phyloP scores from a whole-genome alignment of 1,140 invertebrate species.

The Euwallacea fornicatus region DNA sequence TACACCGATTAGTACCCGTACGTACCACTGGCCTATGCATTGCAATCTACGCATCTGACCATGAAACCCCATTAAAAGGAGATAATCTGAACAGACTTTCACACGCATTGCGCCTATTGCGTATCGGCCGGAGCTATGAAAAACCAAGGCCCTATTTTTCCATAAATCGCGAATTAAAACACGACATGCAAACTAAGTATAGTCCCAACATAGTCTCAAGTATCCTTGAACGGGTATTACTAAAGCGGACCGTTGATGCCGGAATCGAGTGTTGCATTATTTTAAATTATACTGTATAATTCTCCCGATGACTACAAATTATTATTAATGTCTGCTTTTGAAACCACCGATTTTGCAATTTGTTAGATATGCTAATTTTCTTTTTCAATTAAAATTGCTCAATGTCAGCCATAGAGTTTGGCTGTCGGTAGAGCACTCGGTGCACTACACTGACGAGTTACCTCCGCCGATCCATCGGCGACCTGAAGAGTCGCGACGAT shows the following conservation, averaged over 20 bases:
- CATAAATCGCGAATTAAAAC: conserved; percentile 20
- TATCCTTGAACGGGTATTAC: conserved; percentile 31
- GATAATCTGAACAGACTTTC: conserved; percentile 9
- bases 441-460: too few species aligned
- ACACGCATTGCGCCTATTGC: conserved; percentile 14
- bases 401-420: background rate
- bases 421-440: too few species aligned
- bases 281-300: conserved; percentile 35
- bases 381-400: background rate
- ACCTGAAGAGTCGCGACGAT: too few species aligned
- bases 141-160: conserved; percentile 24
- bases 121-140: conserved; percentile 4
- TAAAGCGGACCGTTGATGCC: conserved; percentile 23
- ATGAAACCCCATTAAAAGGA: background rate
- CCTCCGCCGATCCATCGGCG: too few species aligned
- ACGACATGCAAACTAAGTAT: conserved; percentile 27
- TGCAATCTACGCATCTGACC: background rate
- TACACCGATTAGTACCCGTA: too few species aligned
- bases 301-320: conserved; percentile 33
- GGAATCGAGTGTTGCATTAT: conserved; percentile 33
- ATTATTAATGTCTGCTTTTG: conserved; percentile 30
- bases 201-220: conserved; percentile 24
- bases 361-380: background rate
- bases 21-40: too few species aligned
- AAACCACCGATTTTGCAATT: conserved; percentile 19